Percentiles rank a stretch among this genome's conserved stretches.
Evolutionary conservation across 35 echinoderm and acorn worm genomes (phyloP).

Genomic region (Holothuria glaberrima): DNA sequence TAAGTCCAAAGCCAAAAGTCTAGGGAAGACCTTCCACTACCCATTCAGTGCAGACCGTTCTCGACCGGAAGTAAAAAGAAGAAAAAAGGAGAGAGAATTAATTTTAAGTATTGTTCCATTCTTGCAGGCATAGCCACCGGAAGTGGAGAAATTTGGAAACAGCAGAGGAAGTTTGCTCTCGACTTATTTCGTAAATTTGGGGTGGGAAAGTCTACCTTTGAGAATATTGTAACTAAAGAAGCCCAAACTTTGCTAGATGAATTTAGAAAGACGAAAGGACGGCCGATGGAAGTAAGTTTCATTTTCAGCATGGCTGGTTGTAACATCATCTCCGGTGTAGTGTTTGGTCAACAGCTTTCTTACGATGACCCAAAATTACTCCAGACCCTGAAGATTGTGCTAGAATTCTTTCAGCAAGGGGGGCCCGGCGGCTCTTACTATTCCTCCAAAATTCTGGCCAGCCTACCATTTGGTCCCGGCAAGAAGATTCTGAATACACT

Average conservation of each 20-base stretch:
- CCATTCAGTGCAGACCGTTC: too few relatives aligned
- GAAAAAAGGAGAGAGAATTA: too few relatives aligned
- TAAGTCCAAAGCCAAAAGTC: too few relatives aligned
- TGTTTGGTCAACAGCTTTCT: constrained; percentile 1
- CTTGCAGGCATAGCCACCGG: not conserved
- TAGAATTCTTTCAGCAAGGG: constrained; percentile 31
- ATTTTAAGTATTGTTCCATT: not conserved
- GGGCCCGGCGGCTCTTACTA: constrained; percentile 6
- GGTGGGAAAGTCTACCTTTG: constrained; percentile 47
- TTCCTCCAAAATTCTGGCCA: not conserved
- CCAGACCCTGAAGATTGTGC: not conserved
- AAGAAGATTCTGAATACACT: not conserved
- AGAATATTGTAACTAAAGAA: constrained; percentile 29
- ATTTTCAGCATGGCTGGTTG: constrained; percentile 40
- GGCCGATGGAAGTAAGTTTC: not conserved
- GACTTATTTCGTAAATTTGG: constrained; percentile 38
- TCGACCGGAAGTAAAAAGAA: too few relatives aligned
- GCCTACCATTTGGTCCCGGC: constrained; percentile 29
- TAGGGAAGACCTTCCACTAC: too few relatives aligned
- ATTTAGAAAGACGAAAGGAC: constrained; percentile 1
- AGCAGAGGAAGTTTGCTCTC: constrained; percentile 2
- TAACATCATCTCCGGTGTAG: constrained; percentile 18
- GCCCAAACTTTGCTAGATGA: not conserved
- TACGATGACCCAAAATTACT: constrained; percentile 27
- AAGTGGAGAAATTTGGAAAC: constrained; percentile 4